Evolutionary conservation across 1,140 invertebrate species (phyloP).

Genomic region (Drosophila pachea): DNA sequence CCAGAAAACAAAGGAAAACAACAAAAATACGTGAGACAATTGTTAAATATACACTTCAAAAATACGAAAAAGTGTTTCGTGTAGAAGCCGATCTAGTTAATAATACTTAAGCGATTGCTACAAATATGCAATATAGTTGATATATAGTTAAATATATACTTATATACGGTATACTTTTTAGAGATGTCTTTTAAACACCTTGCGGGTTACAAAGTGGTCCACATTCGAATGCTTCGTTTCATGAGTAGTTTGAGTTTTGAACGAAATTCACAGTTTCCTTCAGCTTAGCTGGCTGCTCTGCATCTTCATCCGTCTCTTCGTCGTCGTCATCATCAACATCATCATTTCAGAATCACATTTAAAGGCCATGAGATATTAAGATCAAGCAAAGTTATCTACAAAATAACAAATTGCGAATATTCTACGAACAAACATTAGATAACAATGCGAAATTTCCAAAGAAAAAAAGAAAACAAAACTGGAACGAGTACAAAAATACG

Average conservation of each 20-base stretch:
- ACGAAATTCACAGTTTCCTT: conserved; percentile 39
- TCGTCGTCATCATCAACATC: conserved; percentile 23
- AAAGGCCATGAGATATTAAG: conserved; percentile 33
- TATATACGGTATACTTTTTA: conserved; percentile 12
- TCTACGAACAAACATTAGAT: conserved; percentile 27
- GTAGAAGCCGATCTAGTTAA: neutral
- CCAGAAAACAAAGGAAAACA: conserved; percentile 13
- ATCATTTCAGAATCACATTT: conserved; percentile 49
- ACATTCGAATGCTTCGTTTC: conserved; percentile 45
- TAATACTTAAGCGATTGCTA: conserved; percentile 46
- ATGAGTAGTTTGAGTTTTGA: conserved; percentile 1
- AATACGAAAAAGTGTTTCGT: neutral
- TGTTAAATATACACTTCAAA: neutral
- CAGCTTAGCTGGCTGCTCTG: conserved; percentile 5
- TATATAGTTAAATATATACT: conserved; percentile 2
- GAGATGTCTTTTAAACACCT: conserved; percentile 20
- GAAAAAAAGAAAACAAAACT: neutral
- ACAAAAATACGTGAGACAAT: conserved; percentile 9
- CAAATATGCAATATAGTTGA: conserved; percentile 20
- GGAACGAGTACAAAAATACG: conserved; percentile 1
- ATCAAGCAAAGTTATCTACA: conserved; percentile 18
- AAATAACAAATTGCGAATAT: conserved; percentile 27
- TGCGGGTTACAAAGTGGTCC: conserved; percentile 11
- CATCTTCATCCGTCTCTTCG: conserved; percentile 4
- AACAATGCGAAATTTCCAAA: conserved; percentile 22